Base-by-base conservation (phyloP, 2,888 invertebrate genomes). In the Cryptus viduatorius region DNA sequence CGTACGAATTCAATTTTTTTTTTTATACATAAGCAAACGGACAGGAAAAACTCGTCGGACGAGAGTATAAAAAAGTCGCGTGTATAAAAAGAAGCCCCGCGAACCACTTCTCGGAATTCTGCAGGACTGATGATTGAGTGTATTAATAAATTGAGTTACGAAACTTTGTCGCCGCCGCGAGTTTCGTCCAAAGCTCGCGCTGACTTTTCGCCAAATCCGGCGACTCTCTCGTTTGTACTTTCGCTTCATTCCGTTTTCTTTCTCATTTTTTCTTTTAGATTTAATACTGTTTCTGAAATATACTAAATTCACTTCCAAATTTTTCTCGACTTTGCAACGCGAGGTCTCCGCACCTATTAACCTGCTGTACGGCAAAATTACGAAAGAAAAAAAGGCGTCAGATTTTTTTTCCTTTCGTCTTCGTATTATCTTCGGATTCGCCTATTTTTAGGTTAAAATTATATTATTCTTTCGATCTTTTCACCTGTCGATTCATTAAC, bases 71-170 rank as follows among this genome's bases (percentile, higher is more conserved):
- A 69, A 69, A 59, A 69, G 61, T 68, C 56, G 50, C 61, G 73
- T 29, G 46, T 67, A 69, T 69, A 37, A 72, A 78, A 82, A 12
- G 64, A 65, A 44, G n/a, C 42, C 4, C 59, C 59, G 59, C 14
- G 19, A 42, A 4, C 14, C 16, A 44, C 75, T 75, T 69, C n/a
- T 16, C 61, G 19, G 7, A 65, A 77, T 61, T 77, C 24, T 71
- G 44, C 46, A 50, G 56, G 65, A 77, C 71, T 56, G 53, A 77
- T 71, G 76, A 77, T 76, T 77, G 82, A 77, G 76, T 48, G 53
- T 71, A 77, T 77, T 77, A 82, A 82, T 82, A 77, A 82, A 77
- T 77, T 59, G 76, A 82, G 71, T 82, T 82, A 71, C 12, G 37
- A 71, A 82, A 82, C 50, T 82, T 82, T 69, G 19, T 46, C 16